These are phyloP conservation scores for Morone chrysops DNA, from an alignment of 2,113 vertebrate genomes.

Conservation along the genomic window DNA sequence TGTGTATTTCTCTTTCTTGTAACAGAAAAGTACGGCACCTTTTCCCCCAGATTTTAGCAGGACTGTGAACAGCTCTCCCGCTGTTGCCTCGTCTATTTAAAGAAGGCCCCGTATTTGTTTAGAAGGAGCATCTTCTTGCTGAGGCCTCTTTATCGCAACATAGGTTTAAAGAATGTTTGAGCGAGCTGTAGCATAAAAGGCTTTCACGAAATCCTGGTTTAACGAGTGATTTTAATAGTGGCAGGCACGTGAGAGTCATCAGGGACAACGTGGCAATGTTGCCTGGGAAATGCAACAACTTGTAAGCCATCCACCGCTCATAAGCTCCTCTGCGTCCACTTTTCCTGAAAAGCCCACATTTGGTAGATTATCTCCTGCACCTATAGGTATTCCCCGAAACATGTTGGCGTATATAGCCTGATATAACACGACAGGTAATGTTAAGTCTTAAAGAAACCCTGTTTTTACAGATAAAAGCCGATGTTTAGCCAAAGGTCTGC, in stretches of 20 bases:
- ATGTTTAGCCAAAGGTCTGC: background rate
- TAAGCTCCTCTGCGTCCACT: background rate
- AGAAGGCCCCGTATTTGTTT: background rate
- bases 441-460: background rate
- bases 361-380: background rate
- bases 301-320: background rate
- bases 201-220: background rate
- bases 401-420: background rate
- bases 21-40: background rate
- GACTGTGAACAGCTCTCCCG: background rate
- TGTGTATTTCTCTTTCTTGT: background rate
- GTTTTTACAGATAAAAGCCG: background rate
- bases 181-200: background rate
- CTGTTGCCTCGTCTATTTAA: conserved; percentile 2
- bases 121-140: background rate
- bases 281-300: conserved; percentile 15
- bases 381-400: background rate
- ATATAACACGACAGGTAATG: background rate
- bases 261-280: conserved; percentile 22
- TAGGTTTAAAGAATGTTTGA: background rate
- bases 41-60: background rate
- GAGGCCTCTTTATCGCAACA: background rate
- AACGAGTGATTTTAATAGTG: conserved; percentile 22
- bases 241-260: conserved; percentile 31
- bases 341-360: background rate